Conservation (phyloP, 2,888 invertebrate species). For the Apotomis capreana region DNA sequence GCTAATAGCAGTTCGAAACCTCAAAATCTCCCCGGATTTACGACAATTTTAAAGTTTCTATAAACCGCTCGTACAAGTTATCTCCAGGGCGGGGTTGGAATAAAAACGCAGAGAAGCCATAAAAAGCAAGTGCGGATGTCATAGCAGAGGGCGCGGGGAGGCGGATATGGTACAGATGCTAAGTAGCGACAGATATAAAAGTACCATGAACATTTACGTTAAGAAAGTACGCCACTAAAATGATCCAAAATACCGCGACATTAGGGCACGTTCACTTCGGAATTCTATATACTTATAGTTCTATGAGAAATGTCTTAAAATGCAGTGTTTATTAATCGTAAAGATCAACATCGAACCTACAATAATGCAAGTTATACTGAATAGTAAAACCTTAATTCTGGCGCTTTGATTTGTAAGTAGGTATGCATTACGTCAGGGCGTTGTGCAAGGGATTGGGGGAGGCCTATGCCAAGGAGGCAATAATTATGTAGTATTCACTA, state of each 20-base stretch:
- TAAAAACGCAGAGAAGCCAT: conserved; percentile 62
- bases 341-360: too few species aligned
- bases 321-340: too few species aligned
- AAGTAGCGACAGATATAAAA: conserved; percentile 56
- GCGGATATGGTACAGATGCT: conserved; percentile 52
- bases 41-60: conserved; percentile 28
- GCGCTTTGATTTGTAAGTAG: too few species aligned
- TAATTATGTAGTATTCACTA: too few species aligned
- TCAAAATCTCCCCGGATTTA: background rate
- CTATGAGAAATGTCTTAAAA: too few species aligned
- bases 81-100: conserved; percentile 51
- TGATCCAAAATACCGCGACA: conserved; percentile 38
- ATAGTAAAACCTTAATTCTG: too few species aligned
- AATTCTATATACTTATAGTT: background rate
- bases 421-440: too few species aligned
- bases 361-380: too few species aligned
- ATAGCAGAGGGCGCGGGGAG: conserved; percentile 49
- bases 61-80: conserved; percentile 42
- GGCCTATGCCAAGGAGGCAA: too few species aligned
- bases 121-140: conserved; percentile 66
- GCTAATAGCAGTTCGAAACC: background rate
- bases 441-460: too few species aligned
- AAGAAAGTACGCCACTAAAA: conserved; percentile 49
- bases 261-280: conserved; percentile 45
- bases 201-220: conserved; percentile 50